A percentile compares a stretch with the other conserved stretches of the same genome.
These are phyloP conservation scores for Mungos mungo DNA, from an alignment of 2,113 vertebrate genomes.

Conservation along the genomic window DNA sequence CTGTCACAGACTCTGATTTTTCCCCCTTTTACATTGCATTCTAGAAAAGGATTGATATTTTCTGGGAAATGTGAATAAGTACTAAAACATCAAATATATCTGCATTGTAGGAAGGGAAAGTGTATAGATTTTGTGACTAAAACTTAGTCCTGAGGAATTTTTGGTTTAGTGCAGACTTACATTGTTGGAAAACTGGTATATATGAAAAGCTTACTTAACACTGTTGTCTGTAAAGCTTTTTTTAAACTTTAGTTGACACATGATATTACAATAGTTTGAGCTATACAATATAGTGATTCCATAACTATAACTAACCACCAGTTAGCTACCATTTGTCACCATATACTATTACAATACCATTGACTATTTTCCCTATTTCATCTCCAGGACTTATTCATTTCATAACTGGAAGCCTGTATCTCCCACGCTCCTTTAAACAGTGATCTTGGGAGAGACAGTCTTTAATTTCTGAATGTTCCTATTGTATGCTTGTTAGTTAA, in stretches of 20 bases:
- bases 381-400: background rate
- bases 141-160: slow-evolving; percentile 18
- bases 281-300: background rate
- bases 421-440: background rate
- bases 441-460: background rate
- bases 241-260: background rate
- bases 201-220: background rate
- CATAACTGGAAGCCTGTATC: background rate
- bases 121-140: background rate
- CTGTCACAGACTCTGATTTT: background rate
- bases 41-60: background rate
- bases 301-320: background rate
- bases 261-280: background rate
- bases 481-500: background rate
- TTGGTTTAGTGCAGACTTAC: background rate
- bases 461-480: slow-evolving; percentile 50
- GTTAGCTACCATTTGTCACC: background rate
- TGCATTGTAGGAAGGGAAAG: background rate
- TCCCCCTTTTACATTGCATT: background rate
- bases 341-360: background rate
- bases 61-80: slow-evolving; percentile 10
- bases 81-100: background rate
- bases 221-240: background rate
- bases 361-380: background rate
- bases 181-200: background rate